A percentile compares a stretch with the other conserved stretches of the same genome.
phyloP scores from a whole-genome alignment of 1,140 invertebrate genomes.

The Dufourea novaeangliae region DNA sequence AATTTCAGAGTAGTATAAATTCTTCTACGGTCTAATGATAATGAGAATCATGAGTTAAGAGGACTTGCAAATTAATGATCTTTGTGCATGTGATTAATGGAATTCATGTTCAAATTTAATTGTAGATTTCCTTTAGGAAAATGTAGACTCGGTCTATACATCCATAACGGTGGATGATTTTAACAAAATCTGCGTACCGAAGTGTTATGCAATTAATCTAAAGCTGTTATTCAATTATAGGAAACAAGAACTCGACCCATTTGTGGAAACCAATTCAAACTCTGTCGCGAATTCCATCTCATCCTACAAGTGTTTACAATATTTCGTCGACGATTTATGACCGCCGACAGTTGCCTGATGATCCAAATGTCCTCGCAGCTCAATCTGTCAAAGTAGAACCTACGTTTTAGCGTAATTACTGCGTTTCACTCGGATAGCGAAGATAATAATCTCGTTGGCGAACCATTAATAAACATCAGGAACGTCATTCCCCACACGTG shows the following conservation, averaged over 20 bases:
- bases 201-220: neutral
- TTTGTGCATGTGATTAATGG: neutral
- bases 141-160: too few species aligned
- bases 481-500: constrained; percentile 9
- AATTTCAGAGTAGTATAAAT: neutral
- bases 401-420: constrained; percentile 46
- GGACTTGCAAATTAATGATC: neutral
- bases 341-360: neutral
- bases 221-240: neutral
- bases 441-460: constrained; percentile 37
- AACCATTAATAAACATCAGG: constrained; percentile 52
- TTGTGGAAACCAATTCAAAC: neutral
- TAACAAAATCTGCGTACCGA: neutral
- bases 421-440: constrained; percentile 19
- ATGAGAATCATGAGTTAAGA: neutral
- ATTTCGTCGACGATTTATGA: neutral
- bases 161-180: neutral
- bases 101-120: neutral
- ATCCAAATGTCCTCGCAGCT: neutral
- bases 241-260: neutral
- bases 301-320: too few species aligned
- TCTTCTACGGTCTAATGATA: neutral
- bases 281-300: neutral
- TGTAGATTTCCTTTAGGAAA: neutral
- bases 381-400: neutral